Conservation (phyloP, 2,113 vertebrate species). For the Dinomys branickii region DNA sequence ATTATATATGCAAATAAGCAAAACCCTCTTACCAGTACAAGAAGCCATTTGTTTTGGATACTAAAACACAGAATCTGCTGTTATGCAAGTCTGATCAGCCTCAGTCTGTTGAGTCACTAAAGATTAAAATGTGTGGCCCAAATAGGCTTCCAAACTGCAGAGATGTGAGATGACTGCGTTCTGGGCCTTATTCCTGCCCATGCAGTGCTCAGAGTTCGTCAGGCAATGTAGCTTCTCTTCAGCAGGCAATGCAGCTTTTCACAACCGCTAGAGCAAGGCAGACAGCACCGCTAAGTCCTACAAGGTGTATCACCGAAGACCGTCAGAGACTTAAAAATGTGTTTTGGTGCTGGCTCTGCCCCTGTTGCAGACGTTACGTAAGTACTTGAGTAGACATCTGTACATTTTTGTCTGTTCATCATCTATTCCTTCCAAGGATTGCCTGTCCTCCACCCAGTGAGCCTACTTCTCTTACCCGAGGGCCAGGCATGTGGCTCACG, state of each 20-base stretch:
- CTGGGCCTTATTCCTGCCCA: neutral
- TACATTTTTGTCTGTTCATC: neutral
- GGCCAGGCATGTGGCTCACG: neutral
- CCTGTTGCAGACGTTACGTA: neutral
- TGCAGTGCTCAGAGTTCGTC: neutral
- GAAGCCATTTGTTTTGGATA: neutral
- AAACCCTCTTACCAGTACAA: neutral
- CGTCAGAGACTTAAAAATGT: neutral
- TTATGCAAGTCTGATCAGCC: neutral
- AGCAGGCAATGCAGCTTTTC: neutral
- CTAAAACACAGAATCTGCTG: neutral
- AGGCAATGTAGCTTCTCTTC: neutral
- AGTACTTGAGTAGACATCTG: neutral
- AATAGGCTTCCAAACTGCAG: neutral
- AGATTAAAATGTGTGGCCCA: neutral
- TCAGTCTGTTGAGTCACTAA: neutral
- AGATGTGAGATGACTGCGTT: neutral
- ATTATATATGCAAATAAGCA: neutral
- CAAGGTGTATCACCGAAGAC: neutral
- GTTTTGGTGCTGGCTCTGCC: neutral
- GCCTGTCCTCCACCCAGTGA: neutral
- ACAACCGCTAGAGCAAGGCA: neutral
- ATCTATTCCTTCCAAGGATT: neutral
- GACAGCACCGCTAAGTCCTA: neutral
- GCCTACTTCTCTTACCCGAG: neutral